Evolutionary conservation across 2,888 invertebrate genomes (phyloP).

Genomic region (Heterodera filipjevi): DNA sequence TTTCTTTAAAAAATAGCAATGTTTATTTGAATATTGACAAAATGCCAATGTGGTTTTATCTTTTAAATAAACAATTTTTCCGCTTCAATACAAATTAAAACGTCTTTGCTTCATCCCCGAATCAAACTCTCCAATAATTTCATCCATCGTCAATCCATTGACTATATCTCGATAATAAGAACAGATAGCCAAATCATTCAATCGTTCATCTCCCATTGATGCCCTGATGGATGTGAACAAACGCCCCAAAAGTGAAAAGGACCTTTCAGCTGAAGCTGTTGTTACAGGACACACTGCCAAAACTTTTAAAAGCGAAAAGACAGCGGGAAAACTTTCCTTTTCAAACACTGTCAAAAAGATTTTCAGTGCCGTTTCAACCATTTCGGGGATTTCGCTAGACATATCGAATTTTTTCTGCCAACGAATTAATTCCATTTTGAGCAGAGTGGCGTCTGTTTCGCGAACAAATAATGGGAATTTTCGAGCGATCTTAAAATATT

Average conservation of each 20-base stretch:
- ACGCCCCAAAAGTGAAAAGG: not conserved
- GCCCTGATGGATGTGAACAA: not conserved
- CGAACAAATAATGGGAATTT: not conserved
- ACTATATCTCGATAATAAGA: not conserved
- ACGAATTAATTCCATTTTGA: conserved; percentile 5
- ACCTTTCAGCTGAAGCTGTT: conserved; percentile 3
- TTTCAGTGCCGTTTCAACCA: not conserved
- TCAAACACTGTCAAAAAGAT: not conserved
- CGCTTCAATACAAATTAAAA: not conserved
- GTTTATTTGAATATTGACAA: no score
- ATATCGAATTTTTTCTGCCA: conserved; percentile 5
- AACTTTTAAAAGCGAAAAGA: not conserved
- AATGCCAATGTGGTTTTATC: no score
- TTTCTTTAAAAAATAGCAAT: no score
- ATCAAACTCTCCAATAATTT: not conserved
- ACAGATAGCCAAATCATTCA: conserved; percentile 13
- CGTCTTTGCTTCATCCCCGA: not conserved
- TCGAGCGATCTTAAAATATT: not conserved
- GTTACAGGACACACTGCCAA: not conserved
- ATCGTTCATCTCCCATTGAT: not conserved
- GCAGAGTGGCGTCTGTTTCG: not conserved
- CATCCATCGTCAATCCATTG: not conserved
- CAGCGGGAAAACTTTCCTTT: not conserved
- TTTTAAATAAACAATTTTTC: no score
- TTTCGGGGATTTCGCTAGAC: not conserved